Conservation (phyloP, 2,888 invertebrate species). For the Cactoblastis cactorum region DNA sequence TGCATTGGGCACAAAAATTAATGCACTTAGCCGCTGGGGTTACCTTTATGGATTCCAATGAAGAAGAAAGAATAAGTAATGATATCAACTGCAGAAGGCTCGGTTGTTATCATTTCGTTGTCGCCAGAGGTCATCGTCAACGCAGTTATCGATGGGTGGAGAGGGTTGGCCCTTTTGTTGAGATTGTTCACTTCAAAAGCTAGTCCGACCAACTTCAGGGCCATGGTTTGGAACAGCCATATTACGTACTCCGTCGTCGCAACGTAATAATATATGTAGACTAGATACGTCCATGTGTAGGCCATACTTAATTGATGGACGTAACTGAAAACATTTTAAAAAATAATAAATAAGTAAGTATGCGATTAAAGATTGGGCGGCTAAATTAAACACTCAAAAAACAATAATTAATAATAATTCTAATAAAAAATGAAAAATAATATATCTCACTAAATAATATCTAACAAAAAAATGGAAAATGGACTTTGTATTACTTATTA, state of each 20-base stretch:
- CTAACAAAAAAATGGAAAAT: too few relatives aligned
- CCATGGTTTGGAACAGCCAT: conserved; percentile 89
- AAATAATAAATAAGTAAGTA: neutral
- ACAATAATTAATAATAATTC: too few relatives aligned
- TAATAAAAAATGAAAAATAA: too few relatives aligned
- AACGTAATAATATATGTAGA: conserved; percentile 85
- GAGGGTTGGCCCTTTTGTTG: conserved; percentile 32
- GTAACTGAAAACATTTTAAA: conserved; percentile 70
- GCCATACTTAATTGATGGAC: conserved; percentile 84
- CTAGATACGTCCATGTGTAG: conserved; percentile 88
- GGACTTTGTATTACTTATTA: too few relatives aligned
- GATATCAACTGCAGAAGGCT: conserved; percentile 80
- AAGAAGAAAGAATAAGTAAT: conserved; percentile 90
- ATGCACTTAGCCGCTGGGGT: too few relatives aligned
- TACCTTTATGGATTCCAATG: conserved; percentile 92
- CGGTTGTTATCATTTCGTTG: conserved; percentile 37
- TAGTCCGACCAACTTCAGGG: conserved; percentile 89
- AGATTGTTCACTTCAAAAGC: conserved; percentile 85
- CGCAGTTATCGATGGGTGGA: conserved; percentile 29
- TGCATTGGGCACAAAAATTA: neutral
- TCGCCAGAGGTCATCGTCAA: conserved; percentile 27
- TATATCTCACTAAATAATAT: too few relatives aligned
- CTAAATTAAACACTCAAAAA: too few relatives aligned
- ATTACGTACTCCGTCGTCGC: conserved; percentile 84
- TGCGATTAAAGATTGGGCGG: too few relatives aligned